A percentile compares a stretch with the other conserved stretches of the same genome.
Conservation (phyloP, 2,797 vertebrate species). For the Loriculus beryllinus region DNA sequence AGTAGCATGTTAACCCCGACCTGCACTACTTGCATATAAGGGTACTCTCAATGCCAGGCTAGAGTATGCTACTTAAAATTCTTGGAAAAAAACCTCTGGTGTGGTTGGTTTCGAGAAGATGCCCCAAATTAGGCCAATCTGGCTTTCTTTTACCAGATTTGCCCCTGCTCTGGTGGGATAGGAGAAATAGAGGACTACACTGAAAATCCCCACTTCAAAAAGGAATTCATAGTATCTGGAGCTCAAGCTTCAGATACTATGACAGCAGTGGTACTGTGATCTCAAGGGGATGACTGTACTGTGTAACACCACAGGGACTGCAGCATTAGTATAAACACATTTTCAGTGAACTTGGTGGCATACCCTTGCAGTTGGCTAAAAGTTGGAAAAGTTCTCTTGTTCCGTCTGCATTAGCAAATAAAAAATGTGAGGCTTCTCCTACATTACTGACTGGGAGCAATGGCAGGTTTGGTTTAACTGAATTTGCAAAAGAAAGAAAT, state of each 20-base stretch:
- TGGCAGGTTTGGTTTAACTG: not conserved
- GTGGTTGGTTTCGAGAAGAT: not conserved
- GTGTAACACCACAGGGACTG: not conserved
- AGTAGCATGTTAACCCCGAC: not conserved
- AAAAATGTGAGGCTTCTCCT: not conserved
- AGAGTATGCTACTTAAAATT: not conserved
- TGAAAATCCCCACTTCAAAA: not conserved
- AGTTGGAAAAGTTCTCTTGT: not conserved
- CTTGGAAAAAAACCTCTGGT: not conserved
- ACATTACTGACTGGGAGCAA: not conserved
- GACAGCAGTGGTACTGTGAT: not conserved
- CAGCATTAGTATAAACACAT: not conserved
- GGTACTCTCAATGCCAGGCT: not conserved
- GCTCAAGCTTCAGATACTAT: not conserved
- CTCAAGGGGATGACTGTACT: fast-evolving
- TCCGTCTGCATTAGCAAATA: not conserved
- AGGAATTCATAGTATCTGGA: not conserved
- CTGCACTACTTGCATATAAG: not conserved
- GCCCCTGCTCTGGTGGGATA: not conserved
- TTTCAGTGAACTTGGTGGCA: not conserved
- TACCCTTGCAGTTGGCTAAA: not conserved
- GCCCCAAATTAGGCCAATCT: not conserved
- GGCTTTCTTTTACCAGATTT: not conserved
- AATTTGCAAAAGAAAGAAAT: not conserved
- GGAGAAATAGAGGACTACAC: fast-evolving